Conservation (phyloP, 2,888 invertebrate species). For the Drosophila formosana region DNA sequence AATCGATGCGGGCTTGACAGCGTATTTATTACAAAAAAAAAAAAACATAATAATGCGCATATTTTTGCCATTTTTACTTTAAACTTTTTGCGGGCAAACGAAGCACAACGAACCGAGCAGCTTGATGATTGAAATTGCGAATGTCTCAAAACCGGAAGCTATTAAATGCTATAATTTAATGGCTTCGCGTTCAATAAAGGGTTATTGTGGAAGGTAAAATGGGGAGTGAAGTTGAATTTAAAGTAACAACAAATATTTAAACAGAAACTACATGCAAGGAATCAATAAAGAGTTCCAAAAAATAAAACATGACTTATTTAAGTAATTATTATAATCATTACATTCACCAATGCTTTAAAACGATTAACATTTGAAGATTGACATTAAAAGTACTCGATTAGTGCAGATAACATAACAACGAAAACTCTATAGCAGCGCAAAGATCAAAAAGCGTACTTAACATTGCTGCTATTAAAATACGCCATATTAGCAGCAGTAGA, state of each 20-base stretch:
- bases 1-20: slow-evolving; percentile 82
- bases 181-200: slow-evolving; percentile 15
- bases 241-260: background rate
- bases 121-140: slow-evolving; percentile 70
- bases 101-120: slow-evolving; percentile 37
- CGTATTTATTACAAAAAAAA: slow-evolving; percentile 74
- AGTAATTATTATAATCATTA: too few species aligned
- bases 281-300: background rate
- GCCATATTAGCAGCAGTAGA: too few species aligned
- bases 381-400: too few species aligned
- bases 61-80: slow-evolving; percentile 46
- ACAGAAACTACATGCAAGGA: background rate
- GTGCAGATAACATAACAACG: too few species aligned
- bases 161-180: slow-evolving; percentile 61
- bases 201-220: background rate
- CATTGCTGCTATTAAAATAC: too few species aligned
- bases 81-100: slow-evolving; percentile 25
- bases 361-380: too few species aligned
- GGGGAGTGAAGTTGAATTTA: background rate
- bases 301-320: background rate
- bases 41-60: slow-evolving; percentile 61
- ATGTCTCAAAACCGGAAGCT: slow-evolving; percentile 69
- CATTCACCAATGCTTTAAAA: too few species aligned
- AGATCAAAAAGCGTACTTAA: too few species aligned
- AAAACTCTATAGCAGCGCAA: too few species aligned